Conservation (phyloP, 2,888 invertebrate genomes). For the Stenoptilia bipunctidactyla region DNA sequence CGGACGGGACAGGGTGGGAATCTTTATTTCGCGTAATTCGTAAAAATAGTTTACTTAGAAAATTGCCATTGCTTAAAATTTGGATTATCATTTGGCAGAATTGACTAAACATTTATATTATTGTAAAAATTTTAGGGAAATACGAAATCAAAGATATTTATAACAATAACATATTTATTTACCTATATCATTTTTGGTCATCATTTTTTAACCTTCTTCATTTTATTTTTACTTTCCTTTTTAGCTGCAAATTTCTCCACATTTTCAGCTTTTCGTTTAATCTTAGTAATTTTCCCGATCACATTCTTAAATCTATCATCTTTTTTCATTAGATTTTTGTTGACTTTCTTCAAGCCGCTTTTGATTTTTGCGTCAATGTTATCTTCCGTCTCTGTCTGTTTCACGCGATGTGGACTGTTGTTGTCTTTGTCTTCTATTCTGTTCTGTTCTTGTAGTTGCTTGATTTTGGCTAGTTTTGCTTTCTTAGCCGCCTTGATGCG, state of each 20-base stretch:
- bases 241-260: conserved; percentile 18
- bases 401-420: conserved; percentile 22
- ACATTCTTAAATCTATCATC: conserved; percentile 59
- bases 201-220: too few species aligned
- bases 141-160: too few species aligned
- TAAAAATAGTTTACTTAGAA: too few species aligned
- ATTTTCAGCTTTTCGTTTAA: conserved; percentile 53
- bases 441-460: conserved; percentile 39
- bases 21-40: too few species aligned
- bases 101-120: too few species aligned
- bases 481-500: conserved; percentile 56
- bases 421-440: conserved; percentile 23
- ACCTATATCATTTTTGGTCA: too few species aligned
- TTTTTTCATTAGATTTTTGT: conserved; percentile 55
- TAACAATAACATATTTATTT: too few species aligned
- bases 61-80: too few species aligned
- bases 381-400: conserved; percentile 21
- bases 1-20: too few species aligned
- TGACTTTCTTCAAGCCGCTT: conserved; percentile 44
- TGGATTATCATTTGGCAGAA: too few species aligned
- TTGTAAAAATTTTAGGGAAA: too few species aligned
- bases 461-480: conserved; percentile 47
- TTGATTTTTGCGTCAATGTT: conserved; percentile 47
- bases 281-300: conserved; percentile 54
- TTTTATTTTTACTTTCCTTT: conserved; percentile 26